Conservation (phyloP, 2,113 vertebrate species). For the Lamprotornis superbus region DNA sequence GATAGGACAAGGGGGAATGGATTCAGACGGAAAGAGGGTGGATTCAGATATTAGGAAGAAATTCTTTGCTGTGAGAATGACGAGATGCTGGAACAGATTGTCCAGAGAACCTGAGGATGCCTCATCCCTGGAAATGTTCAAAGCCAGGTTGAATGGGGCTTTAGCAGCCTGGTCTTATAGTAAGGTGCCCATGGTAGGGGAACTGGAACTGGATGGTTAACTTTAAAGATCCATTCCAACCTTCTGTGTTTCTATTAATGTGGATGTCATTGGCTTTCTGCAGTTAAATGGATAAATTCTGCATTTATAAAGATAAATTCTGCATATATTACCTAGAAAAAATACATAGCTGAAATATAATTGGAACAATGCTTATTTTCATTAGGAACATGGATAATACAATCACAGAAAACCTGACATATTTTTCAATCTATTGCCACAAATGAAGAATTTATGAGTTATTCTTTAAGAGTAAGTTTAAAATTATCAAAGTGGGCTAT, state of each 20-base stretch:
- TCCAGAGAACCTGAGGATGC: background rate
- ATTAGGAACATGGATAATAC: background rate
- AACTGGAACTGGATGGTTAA: background rate
- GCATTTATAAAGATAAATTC: background rate
- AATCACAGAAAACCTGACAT: background rate
- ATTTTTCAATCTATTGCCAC: background rate
- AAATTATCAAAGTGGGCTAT: background rate
- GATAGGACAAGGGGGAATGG: background rate
- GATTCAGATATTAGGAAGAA: background rate
- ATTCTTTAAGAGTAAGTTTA: background rate
- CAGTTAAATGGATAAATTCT: background rate
- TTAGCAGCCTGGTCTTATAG: background rate
- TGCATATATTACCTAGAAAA: background rate
- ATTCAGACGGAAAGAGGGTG: background rate
- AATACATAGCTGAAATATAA: background rate
- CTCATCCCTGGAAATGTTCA: background rate
- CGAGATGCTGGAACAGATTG: background rate
- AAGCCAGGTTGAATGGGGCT: background rate
- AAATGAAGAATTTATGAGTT: background rate
- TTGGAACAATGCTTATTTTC: background rate
- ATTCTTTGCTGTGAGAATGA: background rate
- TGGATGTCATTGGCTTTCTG: background rate
- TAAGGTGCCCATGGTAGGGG: background rate
- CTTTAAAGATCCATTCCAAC: background rate
- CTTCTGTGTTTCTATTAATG: background rate